Conservation (phyloP, 37 sponge, comb jelly and placozoan genomes). For the Hormiphora californensis region DNA sequence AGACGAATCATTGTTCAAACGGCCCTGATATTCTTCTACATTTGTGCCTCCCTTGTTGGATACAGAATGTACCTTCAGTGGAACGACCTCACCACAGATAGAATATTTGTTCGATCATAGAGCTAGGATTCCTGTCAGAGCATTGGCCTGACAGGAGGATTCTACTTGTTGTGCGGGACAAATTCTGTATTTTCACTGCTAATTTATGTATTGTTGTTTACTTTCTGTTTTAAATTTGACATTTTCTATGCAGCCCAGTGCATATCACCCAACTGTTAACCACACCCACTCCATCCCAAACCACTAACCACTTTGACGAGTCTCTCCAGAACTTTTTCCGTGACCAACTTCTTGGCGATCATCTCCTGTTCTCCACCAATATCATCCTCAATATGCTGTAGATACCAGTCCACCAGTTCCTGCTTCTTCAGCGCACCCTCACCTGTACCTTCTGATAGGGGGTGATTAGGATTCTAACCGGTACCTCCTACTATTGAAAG, state of each 20-base stretch:
- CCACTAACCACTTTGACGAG: constrained; percentile 83
- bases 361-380: constrained; percentile 78
- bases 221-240: background rate
- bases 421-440: constrained; percentile 64
- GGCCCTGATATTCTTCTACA: constrained; percentile 39
- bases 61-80: constrained; percentile 7
- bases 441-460: constrained; percentile 27
- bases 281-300: background rate
- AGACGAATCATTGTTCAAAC: background rate
- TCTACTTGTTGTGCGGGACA: too few species aligned
- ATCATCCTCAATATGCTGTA: constrained; percentile 76
- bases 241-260: background rate
- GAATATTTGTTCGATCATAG: too few species aligned
- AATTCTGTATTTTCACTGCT: too few species aligned
- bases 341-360: constrained; percentile 70
- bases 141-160: too few species aligned
- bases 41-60: constrained; percentile 13
- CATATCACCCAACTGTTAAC: too few species aligned
- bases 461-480: too few species aligned
- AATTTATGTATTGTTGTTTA: too few species aligned
- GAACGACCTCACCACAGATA: too few species aligned
- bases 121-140: too few species aligned
- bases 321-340: constrained; percentile 86
- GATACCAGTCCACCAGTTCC: constrained; percentile 90
- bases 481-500: too few species aligned